Evolutionary conservation across 53 echinoderm and acorn worm genomes (phyloP).

Genomic region (Zoroaster sp.): DNA sequence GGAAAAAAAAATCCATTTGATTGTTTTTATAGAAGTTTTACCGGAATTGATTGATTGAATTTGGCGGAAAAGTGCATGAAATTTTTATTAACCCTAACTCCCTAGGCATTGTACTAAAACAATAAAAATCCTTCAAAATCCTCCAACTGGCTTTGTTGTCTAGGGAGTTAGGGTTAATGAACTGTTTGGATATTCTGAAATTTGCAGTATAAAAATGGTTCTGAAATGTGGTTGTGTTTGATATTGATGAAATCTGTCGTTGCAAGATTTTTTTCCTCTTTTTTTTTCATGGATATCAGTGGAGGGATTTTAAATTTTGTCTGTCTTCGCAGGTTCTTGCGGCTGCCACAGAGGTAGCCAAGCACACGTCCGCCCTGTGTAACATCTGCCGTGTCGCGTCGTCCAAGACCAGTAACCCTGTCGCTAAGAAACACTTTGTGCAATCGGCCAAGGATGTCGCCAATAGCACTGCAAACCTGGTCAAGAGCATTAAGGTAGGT

Average conservation of each 20-base stretch:
- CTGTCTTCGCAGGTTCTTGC: constrained; percentile 73
- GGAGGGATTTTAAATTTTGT: background rate
- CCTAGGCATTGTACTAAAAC: too few species aligned
- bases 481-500: constrained; percentile 94
- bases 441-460: constrained; percentile 97
- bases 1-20: too few species aligned
- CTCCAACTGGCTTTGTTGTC: too few species aligned
- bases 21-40: background rate
- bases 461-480: constrained; percentile 96
- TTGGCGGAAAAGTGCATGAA: background rate
- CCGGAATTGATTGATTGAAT: background rate
- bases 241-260: too few species aligned
- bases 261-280: too few species aligned
- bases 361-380: constrained; percentile 94
- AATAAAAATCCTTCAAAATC: too few species aligned
- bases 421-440: constrained; percentile 99
- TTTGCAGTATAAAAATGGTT: background rate
- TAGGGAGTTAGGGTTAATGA: too few species aligned
- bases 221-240: background rate
- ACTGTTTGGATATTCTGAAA: too few species aligned
- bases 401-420: constrained; percentile 97
- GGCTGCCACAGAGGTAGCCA: constrained; percentile 97
- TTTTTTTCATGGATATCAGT: too few species aligned
- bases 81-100: background rate
- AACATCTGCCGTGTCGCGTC: constrained; percentile 95